Evolutionary conservation across 2,113 vertebrate species (phyloP), one percentile per base, ranked within the genome.

Genomic region (Rhizomys pruinosus): DNA sequence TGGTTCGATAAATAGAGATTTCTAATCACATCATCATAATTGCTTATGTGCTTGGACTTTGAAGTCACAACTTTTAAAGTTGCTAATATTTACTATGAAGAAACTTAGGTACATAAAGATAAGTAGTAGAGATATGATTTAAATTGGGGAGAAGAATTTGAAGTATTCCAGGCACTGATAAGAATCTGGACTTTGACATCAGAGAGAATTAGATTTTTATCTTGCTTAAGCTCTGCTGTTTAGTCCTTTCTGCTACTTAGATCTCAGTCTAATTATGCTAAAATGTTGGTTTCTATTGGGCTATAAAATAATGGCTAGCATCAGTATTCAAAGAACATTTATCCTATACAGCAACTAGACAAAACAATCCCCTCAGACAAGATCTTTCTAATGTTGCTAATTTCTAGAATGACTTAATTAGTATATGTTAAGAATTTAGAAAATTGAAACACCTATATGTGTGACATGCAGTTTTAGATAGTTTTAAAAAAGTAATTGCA

Each of bases 31-130:
- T 42, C 69, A 77, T 77, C 68, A 91, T 73, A 88, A 86, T 89
- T 72, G 44, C 92, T 68, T 79, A 27, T 34, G 59, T n/a, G 15
- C 69, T 91, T 94, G 68, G 39, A 89, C 84, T 47, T 88, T 88
- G 69, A 81, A 91, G 64, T 94, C 32, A 55, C 7, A 52, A n/a
- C 34, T 87, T 92, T 80, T 61, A 32, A 90, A 32, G 23, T 57
- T 55, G 87, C 79, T 84, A 77, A 73, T 77, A 93, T 93, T 93
- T 61, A 71, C 72, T 66, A 71, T 52, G 42, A 57, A 73, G n/a
- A 63, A 42, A 22, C 66, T 84, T 39, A 13, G 3, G 59, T 69
- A 57, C 44, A 59, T 89, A 89, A 84, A n/a, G 57, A 87, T 91
- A 63, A 86, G 39, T 47, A 68, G 4, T 13, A 63, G 32, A 95